A percentile compares a stretch with the other conserved stretches of the same genome.
Conservation (phyloP, 2,888 invertebrate genomes). For the Apantesis nais region DNA sequence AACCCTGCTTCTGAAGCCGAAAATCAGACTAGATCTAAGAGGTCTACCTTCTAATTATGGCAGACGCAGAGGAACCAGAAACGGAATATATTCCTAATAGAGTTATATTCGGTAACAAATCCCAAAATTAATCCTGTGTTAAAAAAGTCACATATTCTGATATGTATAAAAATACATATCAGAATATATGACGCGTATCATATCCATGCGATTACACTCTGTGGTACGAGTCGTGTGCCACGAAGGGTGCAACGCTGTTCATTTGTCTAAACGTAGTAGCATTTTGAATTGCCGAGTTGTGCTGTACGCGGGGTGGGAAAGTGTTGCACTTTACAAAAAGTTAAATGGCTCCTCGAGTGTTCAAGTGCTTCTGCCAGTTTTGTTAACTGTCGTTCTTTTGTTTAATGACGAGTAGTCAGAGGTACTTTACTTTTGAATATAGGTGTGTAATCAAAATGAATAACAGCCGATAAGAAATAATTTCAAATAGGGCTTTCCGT, state of each 20-base stretch:
- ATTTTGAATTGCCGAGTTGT: constrained; percentile 68
- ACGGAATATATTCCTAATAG: not conserved
- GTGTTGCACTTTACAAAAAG: constrained; percentile 84
- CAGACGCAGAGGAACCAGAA: not conserved
- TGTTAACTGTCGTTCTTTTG: constrained; percentile 65
- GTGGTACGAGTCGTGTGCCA: constrained; percentile 69
- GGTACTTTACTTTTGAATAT: constrained; percentile 42
- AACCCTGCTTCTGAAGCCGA: not conserved
- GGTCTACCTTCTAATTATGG: not conserved
- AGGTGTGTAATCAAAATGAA: not conserved
- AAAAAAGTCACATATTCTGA: too few species aligned
- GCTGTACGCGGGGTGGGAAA: constrained; percentile 75
- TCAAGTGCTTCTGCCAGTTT: constrained; percentile 59
- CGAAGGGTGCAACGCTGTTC: constrained; percentile 79
- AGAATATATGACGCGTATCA: constrained; percentile 17
- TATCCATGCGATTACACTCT: constrained; percentile 41
- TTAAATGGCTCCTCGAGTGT: constrained; percentile 73
- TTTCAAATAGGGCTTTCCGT: not conserved
- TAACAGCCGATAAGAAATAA: not conserved
- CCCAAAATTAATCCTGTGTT: too few species aligned
- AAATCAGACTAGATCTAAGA: not conserved
- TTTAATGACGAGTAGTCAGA: constrained; percentile 58
- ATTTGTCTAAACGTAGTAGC: constrained; percentile 84
- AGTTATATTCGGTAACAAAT: too few species aligned
- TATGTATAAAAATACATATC: not conserved